Evolutionary conservation across 1,140 invertebrate genomes (phyloP).

Genomic region (Conus ventricosus): DNA sequence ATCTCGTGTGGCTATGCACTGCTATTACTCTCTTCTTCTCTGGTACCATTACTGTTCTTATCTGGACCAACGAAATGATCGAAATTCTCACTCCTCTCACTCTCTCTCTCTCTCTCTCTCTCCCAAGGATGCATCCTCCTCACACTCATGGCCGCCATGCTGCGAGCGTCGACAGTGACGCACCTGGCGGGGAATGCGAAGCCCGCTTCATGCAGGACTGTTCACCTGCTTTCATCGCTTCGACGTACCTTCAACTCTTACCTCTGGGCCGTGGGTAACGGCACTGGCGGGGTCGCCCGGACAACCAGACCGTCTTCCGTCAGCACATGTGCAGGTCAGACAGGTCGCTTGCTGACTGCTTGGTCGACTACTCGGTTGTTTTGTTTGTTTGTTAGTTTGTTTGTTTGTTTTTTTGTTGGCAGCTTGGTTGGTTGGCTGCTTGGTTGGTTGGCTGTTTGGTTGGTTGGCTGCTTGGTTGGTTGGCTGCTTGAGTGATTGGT

Average conservation of each 20-base stretch:
- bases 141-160: neutral
- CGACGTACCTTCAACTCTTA: constrained; percentile 17
- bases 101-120: neutral
- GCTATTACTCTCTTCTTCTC: too few species aligned
- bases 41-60: too few species aligned
- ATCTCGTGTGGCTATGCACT: too few species aligned
- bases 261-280: constrained; percentile 22
- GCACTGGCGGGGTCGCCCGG: neutral
- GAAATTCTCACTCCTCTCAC: neutral
- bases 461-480: too few species aligned
- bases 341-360: too few species aligned
- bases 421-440: too few species aligned
- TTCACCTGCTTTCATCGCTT: neutral
- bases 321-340: constrained; percentile 22
- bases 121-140: neutral
- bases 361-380: too few species aligned
- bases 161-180: neutral
- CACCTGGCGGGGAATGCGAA: constrained; percentile 21
- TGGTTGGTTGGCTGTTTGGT: too few species aligned
- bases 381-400: too few species aligned
- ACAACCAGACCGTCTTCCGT: neutral
- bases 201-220: neutral
- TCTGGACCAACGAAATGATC: too few species aligned
- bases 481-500: too few species aligned
- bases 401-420: too few species aligned